These are phyloP conservation scores for Zosterops pallidus DNA, from an alignment of 2,113 vertebrate genomes.

Conservation along the genomic window DNA sequence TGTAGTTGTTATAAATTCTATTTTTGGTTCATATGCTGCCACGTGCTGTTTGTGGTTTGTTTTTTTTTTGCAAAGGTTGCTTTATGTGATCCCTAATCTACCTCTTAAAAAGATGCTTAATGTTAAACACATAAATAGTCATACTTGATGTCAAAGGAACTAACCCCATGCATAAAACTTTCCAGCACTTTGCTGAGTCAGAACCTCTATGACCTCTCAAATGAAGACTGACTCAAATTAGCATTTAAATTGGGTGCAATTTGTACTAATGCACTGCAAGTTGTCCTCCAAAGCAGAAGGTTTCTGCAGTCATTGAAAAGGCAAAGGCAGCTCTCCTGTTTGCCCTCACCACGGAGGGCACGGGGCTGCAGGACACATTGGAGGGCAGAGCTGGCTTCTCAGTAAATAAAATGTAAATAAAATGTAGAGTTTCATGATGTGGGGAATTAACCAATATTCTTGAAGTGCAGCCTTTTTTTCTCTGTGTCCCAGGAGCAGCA, in stretches of 20 bases:
- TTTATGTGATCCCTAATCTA: background rate
- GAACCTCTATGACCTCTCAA: conserved; percentile 39
- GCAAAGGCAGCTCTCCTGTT: background rate
- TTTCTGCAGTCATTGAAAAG: background rate
- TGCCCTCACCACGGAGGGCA: background rate
- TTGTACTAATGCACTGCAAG: conserved; percentile 45
- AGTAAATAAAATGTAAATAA: background rate
- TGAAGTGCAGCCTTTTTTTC: background rate
- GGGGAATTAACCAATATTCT: background rate
- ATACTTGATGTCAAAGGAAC: conserved; percentile 23
- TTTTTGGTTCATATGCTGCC: background rate
- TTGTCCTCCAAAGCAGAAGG: conserved; percentile 47
- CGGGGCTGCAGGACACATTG: background rate
- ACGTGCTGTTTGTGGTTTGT: background rate
- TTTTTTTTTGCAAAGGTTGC: conserved; percentile 2
- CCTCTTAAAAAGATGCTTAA: conserved; percentile 25
- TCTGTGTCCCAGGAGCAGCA: conserved; percentile 59
- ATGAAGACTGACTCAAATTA: conserved; percentile 58
- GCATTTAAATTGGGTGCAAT: conserved; percentile 61
- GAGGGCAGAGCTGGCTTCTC: background rate
- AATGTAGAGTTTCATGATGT: background rate
- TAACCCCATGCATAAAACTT: conserved; percentile 28
- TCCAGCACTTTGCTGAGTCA: conserved; percentile 47
- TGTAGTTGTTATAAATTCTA: background rate
- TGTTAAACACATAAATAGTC: conserved; percentile 19